These are phyloP conservation scores for Larimichthys crocea DNA, from an alignment of 2,113 vertebrate species.

Conservation along the genomic window DNA sequence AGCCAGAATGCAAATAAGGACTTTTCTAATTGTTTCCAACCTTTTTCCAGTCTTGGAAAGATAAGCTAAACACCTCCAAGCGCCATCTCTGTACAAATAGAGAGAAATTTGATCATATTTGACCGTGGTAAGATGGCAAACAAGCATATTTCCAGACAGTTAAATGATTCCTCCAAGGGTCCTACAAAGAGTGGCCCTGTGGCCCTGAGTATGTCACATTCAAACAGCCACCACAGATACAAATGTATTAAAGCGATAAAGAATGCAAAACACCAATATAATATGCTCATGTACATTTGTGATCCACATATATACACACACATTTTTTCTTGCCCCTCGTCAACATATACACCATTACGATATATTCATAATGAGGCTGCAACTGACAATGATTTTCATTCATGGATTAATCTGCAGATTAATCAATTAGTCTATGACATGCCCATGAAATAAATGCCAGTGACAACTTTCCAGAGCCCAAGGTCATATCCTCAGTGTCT, in stretches of 20 bases:
- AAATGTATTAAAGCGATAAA: neutral
- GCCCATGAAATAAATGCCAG: too few species aligned
- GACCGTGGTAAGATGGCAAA: neutral
- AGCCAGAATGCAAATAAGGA: neutral
- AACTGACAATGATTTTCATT: neutral
- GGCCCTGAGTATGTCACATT: neutral
- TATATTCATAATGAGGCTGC: neutral
- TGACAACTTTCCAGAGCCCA: neutral
- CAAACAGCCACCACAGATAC: neutral
- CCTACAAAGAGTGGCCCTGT: neutral
- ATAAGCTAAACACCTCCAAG: neutral
- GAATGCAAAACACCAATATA: neutral
- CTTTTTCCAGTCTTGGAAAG: neutral
- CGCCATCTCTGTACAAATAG: slow-evolving; percentile 1
- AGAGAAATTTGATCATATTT: neutral
- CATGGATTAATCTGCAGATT: neutral
- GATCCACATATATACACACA: neutral
- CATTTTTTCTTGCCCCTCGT: too few species aligned
- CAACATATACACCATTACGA: neutral
- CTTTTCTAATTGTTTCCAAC: neutral
- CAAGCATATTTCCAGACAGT: neutral
- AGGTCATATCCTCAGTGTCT: neutral
- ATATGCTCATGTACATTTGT: neutral
- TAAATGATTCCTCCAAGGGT: too few species aligned
- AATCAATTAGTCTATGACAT: too few species aligned